phyloP scores from a whole-genome alignment of 2,797 vertebrate genomes.

The Dallia pectoralis region DNA sequence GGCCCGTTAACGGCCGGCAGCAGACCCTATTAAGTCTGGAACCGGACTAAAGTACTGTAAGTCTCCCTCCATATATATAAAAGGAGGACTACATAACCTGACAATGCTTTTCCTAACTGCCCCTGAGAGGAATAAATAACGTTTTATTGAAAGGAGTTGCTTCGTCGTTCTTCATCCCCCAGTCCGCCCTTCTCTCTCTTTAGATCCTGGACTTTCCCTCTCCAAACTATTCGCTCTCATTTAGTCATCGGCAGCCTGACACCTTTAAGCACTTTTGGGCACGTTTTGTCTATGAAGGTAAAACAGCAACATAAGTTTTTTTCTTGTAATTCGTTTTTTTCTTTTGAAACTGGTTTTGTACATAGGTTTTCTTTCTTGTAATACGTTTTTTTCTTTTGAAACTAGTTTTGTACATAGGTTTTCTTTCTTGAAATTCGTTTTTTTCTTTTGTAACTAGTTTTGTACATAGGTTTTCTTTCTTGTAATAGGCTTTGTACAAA shows the following conservation, averaged over 20 bases:
- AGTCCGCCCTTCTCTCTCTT: not conserved
- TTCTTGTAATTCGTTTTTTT: too few species aligned
- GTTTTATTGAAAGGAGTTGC: not conserved
- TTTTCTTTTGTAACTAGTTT: too few species aligned
- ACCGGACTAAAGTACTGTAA: conserved; percentile 33
- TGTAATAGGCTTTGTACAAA: too few species aligned
- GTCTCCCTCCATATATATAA: not conserved
- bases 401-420: too few species aligned
- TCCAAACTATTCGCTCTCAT: not conserved
- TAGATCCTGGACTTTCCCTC: conserved; percentile 1
- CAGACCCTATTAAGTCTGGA: conserved; percentile 42
- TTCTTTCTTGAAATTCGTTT: too few species aligned
- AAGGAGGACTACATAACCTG: not conserved
- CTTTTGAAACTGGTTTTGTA: too few species aligned
- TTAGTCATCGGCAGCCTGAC: not conserved
- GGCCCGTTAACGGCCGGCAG: conserved; percentile 1
- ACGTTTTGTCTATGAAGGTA: too few species aligned
- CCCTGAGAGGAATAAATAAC: not conserved
- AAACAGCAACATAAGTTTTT: too few species aligned
- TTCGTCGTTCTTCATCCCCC: not conserved
- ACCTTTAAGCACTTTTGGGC: not conserved
- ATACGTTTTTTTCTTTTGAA: too few species aligned
- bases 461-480: too few species aligned
- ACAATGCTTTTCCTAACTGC: not conserved
- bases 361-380: too few species aligned